Evolutionary conservation across 2,888 invertebrate genomes (phyloP).

Genomic region (Actias luna): DNA sequence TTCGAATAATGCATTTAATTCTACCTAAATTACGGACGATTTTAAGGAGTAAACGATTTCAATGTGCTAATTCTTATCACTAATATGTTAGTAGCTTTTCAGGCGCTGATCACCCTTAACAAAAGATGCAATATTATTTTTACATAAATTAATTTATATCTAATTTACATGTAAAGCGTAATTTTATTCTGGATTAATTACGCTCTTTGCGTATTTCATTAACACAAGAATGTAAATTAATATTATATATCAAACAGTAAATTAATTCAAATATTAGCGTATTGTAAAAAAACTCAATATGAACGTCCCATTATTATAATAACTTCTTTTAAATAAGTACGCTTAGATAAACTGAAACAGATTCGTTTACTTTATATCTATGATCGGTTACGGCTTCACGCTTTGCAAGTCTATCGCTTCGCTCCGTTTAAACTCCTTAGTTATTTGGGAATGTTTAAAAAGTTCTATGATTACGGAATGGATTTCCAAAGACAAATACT

Average conservation of each 20-base stretch:
- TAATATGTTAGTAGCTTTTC: neutral
- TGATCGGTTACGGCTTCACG: slow-evolving; percentile 62
- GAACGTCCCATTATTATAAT: neutral
- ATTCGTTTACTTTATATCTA: slow-evolving; percentile 36
- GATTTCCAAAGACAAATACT: slow-evolving; percentile 48
- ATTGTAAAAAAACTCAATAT: neutral
- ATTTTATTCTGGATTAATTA: too few species aligned
- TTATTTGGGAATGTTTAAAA: slow-evolving; percentile 66
- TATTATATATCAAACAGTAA: too few species aligned
- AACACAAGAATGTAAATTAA: too few species aligned
- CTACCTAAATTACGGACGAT: neutral
- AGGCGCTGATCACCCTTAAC: neutral
- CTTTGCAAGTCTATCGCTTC: slow-evolving; percentile 58
- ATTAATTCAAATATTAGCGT: neutral
- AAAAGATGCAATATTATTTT: neutral
- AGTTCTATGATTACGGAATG: slow-evolving; percentile 57
- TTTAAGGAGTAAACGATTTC: neutral
- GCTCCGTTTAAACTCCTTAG: slow-evolving; percentile 64
- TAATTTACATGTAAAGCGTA: neutral
- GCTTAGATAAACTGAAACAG: neutral
- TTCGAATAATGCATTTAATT: too few species aligned
- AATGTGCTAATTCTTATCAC: neutral
- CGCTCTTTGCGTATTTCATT: neutral
- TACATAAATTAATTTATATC: neutral
- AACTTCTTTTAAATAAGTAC: neutral